Evolutionary conservation across 2,113 vertebrate genomes (phyloP).

Genomic region (Tetraodon nigroviridis): DNA sequence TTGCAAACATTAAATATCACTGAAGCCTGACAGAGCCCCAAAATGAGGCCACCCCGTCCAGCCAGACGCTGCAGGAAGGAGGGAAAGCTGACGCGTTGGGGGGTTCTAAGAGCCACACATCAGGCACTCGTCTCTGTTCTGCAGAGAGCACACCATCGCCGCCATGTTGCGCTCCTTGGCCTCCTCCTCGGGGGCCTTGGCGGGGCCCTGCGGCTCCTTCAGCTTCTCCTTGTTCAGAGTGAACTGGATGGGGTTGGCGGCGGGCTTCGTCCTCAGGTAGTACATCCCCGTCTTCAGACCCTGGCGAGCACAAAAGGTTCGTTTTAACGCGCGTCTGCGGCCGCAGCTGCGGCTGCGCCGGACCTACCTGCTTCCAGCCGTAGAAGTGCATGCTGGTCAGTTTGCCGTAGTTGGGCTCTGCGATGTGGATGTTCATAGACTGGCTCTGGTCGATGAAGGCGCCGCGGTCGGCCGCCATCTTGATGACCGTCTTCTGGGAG

Average conservation of each 20-base stretch:
- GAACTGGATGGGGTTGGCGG: slow-evolving; percentile 97
- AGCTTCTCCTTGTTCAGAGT: slow-evolving; percentile 96
- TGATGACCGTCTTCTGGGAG: slow-evolving; percentile 90
- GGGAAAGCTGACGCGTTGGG: background rate
- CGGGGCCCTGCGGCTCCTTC: slow-evolving; percentile 69
- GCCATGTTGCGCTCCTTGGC: slow-evolving; percentile 87
- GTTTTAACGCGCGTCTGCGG: accelerated
- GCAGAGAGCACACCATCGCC: slow-evolving; percentile 95
- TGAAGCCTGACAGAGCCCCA: too few species aligned
- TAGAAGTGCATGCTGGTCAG: slow-evolving; percentile 99
- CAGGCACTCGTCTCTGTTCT: slow-evolving; percentile 91
- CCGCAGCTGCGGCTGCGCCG: accelerated
- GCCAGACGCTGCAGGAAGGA: too few species aligned
- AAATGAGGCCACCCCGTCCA: too few species aligned
- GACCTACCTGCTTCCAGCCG: slow-evolving; percentile 90
- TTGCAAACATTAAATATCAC: slow-evolving; percentile 3
- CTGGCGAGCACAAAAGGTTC: slow-evolving; percentile 59
- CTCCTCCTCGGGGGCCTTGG: slow-evolving; percentile 65
- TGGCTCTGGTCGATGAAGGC: slow-evolving; percentile 98
- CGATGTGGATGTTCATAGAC: slow-evolving; percentile 96
- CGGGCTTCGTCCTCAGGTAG: slow-evolving; percentile 94
- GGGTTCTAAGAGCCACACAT: slow-evolving; percentile 86
- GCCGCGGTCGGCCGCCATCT: slow-evolving; percentile 95
- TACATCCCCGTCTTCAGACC: slow-evolving; percentile 99
- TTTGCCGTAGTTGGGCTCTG: slow-evolving; percentile 96